phyloP scores from a whole-genome alignment of 2,797 vertebrate genomes.

The Tenualosa ilisha region DNA sequence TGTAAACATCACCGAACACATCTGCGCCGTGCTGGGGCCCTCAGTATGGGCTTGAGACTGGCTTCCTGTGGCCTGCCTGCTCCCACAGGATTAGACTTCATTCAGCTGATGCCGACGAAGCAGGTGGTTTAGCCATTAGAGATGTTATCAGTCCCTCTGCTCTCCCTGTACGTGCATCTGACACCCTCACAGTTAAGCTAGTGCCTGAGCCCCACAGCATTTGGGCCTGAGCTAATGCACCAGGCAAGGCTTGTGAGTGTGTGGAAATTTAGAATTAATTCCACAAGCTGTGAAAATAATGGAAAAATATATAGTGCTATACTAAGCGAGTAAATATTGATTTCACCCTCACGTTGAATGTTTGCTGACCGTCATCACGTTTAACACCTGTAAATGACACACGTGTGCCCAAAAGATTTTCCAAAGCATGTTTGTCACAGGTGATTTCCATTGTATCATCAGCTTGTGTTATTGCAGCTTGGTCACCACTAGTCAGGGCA shows the following conservation, averaged over 20 bases:
- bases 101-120: background rate
- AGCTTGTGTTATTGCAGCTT: constrained; percentile 16
- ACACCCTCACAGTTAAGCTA: background rate
- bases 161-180: background rate
- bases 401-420: background rate
- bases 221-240: background rate
- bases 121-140: constrained; percentile 13
- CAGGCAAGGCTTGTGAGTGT: background rate
- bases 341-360: background rate
- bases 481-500: background rate
- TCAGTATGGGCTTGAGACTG: background rate
- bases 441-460: constrained; percentile 1
- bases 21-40: background rate
- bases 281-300: background rate
- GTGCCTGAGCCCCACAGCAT: background rate
- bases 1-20: background rate
- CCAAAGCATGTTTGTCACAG: background rate
- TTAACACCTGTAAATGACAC: background rate
- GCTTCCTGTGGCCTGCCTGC: background rate
- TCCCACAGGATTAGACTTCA: background rate
- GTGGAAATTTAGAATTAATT: background rate
- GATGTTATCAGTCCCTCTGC: background rate
- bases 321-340: background rate
- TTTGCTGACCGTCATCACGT: background rate
- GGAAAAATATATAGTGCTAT: background rate